phyloP scores from a whole-genome alignment of 2,888 invertebrate species.

The Heliothis peltigera region DNA sequence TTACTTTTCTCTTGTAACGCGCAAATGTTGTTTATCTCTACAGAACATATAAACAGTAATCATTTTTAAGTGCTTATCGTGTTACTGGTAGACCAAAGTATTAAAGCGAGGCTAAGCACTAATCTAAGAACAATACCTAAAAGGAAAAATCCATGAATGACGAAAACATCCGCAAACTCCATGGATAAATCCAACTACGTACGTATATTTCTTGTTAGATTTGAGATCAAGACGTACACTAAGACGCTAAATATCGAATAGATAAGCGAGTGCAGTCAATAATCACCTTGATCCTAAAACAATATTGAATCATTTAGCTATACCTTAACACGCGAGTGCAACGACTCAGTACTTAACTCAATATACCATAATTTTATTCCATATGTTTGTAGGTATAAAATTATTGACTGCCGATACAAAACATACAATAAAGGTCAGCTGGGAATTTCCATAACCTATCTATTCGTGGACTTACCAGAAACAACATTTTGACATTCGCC shows the following conservation, averaged over 20 bases:
- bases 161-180: too few species aligned
- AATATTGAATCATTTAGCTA: slow-evolving; percentile 16
- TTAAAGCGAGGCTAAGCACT: too few species aligned
- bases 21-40: background rate
- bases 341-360: slow-evolving; percentile 10
- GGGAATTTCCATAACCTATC: too few species aligned
- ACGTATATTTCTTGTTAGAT: background rate
- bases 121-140: too few species aligned
- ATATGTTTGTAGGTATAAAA: slow-evolving; percentile 11
- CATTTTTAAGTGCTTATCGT: too few species aligned
- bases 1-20: slow-evolving; percentile 11
- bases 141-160: too few species aligned
- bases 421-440: slow-evolving; percentile 2
- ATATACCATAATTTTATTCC: slow-evolving; percentile 1
- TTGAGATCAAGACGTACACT: background rate
- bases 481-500: too few species aligned
- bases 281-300: slow-evolving; percentile 18
- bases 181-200: background rate
- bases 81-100: too few species aligned
- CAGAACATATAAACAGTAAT: background rate
- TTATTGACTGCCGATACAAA: background rate
- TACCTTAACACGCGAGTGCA: slow-evolving; percentile 21
- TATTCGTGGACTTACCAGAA: too few species aligned
- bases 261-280: slow-evolving; percentile 16
- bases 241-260: background rate